phyloP scores from a whole-genome alignment of 2,797 vertebrate species.

The Ataeniobius toweri region DNA sequence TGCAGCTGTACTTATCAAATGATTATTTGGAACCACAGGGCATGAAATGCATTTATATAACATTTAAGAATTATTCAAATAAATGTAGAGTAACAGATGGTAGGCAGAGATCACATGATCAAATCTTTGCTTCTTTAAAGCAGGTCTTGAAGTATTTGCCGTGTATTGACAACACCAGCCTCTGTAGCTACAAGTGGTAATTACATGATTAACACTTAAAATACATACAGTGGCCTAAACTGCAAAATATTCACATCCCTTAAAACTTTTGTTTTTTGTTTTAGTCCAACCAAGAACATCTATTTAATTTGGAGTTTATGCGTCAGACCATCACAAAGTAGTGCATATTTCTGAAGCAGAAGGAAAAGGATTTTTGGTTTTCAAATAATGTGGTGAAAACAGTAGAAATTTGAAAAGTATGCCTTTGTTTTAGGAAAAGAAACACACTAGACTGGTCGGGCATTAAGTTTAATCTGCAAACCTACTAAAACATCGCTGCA shows the following conservation, averaged over 20 bases:
- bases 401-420: not conserved
- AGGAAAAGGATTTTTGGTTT: not conserved
- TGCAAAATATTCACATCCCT: not conserved
- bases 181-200: not conserved
- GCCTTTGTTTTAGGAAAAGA: not conserved
- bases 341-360: not conserved
- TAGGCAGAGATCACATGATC: not conserved
- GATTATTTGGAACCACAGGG: not conserved
- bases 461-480: not conserved
- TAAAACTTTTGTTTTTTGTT: not conserved
- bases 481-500: not conserved
- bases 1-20: constrained; percentile 30
- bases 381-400: not conserved
- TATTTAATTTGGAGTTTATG: not conserved
- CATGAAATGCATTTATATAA: constrained; percentile 6
- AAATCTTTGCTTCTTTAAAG: not conserved
- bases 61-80: constrained; percentile 6
- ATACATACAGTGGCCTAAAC: not conserved
- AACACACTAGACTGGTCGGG: not conserved
- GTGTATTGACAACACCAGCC: not conserved
- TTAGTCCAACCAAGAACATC: not conserved
- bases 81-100: not conserved
- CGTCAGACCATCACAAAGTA: too few species aligned
- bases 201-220: not conserved
- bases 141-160: not conserved